Evolutionary conservation across 2,113 vertebrate genomes (phyloP), one percentile per base, ranked within the genome.

Genomic region (Zapus hudsonius): DNA sequence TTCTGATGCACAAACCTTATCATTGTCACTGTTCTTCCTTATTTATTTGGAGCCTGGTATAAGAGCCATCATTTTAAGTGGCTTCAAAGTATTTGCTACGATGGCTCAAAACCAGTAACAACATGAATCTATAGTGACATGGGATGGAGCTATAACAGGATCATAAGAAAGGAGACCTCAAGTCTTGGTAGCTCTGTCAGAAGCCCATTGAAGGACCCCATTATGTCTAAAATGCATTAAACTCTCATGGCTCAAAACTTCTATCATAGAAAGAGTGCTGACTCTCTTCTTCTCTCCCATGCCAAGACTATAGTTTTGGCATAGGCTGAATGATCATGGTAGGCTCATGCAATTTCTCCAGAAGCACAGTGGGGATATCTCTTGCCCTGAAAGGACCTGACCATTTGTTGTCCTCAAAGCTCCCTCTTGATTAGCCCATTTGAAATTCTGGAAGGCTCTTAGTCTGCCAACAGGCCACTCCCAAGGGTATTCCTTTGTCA

Each of bases 1-100:
- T 80, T 92, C 86, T 96, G 93, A 89, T 0, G 2, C 91, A 80
- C 69, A 86, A 69, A 92, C 78, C 76, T 96, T 81, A 74, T 64
- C 89, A 23, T 29, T 78, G 38, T 87, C 38, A 63, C n/a, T 40
- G 15, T 59, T 92, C 66, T 16, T 5, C 8, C 29, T 80, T 87
- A 59, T 93, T 94, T 93, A 78, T 73, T 94, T 90, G 72, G 31
- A 79, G 93, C 33, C n/a, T 84, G 57, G 59, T 92, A n/a, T 31
- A 57, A 86, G 70, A 90, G 78, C 69, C 61, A 90, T 72, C 52
- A 69, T 84, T 95, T 20, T 0, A 72, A 95, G 31, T 89, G 76
- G 57, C 57, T 91, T 97, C 87, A 72, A 88, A 64, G 74, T 42
- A 87, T 88, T 87, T 89, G 73, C 73, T 74, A 36, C 72, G 19